These are phyloP conservation scores for Entelurus aequoreus DNA, from an alignment of 2,113 vertebrate species.

Conservation along the genomic window DNA sequence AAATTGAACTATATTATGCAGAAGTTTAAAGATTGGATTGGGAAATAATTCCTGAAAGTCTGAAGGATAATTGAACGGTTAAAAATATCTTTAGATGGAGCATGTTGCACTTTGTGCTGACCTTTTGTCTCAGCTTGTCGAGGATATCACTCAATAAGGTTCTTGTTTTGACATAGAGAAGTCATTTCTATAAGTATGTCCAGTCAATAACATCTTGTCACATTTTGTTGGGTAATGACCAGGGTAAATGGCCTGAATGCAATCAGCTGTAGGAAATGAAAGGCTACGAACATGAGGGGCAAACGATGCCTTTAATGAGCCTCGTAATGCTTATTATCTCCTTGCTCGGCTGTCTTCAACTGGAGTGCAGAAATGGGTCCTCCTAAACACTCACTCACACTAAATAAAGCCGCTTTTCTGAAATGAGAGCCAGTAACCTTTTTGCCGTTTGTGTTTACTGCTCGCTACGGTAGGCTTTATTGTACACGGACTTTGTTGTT, in stretches of 20 bases:
- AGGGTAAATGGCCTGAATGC: background rate
- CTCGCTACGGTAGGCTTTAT: background rate
- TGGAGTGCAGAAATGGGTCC: constrained; percentile 8
- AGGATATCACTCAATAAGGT: background rate
- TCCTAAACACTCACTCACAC: constrained; percentile 1
- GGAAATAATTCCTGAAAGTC: no score
- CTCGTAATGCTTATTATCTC: constrained; percentile 3
- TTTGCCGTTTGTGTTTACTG: constrained; percentile 18
- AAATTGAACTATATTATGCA: constrained; percentile 1
- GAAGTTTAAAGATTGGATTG: no score
- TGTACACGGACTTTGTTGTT: constrained; percentile 7
- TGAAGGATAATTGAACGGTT: no score
- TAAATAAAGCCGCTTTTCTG: constrained; percentile 6
- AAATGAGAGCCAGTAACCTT: constrained; percentile 26
- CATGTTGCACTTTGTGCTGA: background rate
- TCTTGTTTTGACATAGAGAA: constrained; percentile 1
- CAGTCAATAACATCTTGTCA: background rate
- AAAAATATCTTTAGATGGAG: no score
- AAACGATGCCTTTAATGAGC: constrained; percentile 17
- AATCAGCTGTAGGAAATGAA: constrained; percentile 3
- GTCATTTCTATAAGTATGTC: background rate
- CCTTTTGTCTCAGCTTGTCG: background rate
- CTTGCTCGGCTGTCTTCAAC: background rate
- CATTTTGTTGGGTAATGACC: constrained; percentile 13
- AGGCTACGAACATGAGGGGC: background rate